Evolutionary conservation across 2,797 vertebrate species (phyloP).

Genomic region (Xiphorhynchus erythropygius): DNA sequence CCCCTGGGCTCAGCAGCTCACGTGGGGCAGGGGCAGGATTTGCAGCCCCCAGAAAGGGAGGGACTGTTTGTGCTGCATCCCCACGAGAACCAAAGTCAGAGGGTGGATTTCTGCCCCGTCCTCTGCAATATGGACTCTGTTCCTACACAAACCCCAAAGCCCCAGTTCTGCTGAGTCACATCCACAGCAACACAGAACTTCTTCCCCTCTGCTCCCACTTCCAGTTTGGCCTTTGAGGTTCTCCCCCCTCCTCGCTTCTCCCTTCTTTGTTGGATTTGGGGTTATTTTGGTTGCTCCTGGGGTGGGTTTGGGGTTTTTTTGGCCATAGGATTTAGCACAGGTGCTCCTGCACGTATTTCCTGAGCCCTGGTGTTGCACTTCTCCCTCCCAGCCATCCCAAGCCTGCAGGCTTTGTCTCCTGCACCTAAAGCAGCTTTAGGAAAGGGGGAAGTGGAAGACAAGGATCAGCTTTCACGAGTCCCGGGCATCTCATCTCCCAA

Average conservation of each 20-base stretch:
- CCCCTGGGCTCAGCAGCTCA: not conserved
- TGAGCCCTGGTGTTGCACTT: not conserved
- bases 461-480: not conserved
- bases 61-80: not conserved
- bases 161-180: constrained; percentile 32
- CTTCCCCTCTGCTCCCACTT: not conserved
- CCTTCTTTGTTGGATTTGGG: not conserved
- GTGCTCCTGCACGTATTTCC: not conserved
- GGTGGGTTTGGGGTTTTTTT: not conserved
- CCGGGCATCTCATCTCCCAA: not conserved
- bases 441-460: not conserved
- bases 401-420: not conserved
- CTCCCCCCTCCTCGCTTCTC: not conserved
- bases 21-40: not conserved
- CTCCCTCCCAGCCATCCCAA: not conserved
- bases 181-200: not conserved
- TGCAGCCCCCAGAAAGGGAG: not conserved
- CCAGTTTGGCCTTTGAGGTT: constrained; percentile 11
- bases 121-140: not conserved
- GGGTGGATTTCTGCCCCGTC: not conserved
- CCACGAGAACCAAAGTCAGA: not conserved
- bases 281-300: rapidly evolving
- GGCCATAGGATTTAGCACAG: not conserved
- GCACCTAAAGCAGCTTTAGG: not conserved
- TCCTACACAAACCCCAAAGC: not conserved